Evolutionary conservation across 2,888 invertebrate genomes (phyloP), one percentile per base, ranked within the genome.

Genomic region (Luperina testacea): DNA sequence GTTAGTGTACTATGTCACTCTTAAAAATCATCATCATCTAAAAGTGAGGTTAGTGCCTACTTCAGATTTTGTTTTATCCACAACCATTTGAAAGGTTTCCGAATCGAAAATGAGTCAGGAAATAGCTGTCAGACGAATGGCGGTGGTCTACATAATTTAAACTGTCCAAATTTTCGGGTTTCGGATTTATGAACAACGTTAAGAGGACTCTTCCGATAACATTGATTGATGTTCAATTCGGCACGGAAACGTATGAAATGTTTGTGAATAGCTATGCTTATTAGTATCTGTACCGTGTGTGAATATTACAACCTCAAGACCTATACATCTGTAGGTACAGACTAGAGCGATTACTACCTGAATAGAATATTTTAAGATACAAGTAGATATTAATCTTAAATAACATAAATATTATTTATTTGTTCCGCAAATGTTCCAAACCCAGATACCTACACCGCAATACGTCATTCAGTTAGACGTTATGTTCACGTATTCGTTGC

Each of bases 401-500:
- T 38, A 38, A 38, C 38, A 38, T 38, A n/a, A 15, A 27, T 61
- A 27, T 7, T 27, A 20, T 45, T n/a, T 42, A 17, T 51, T 69
- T 69, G 7, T 13, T 42, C 20, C 13, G 0, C 5, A 57, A 45
- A 7, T n/a, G 48, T 71, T 78, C 9, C 38, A 67, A 72, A 32
- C 24, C 8, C 15, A 24, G 13, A 13, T 17, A 53, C 38, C 2
- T 38, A 38, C 32, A 51, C 45, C 11, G 7, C 20, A n/a, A 61
- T 24, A 80, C 32, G 72, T 38, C 61, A 57, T 57, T 80, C 38
- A 70, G 11, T 64, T 48, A 59, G 6, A 51, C 2, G 4, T 32
- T 32, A 65, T 57, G 42, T n/a, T 63, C 53, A 73, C 74, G 80
- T 80, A 42, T 61, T 81, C 13, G 45, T 65, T 81, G 70, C 81